phyloP scores from a whole-genome alignment of 2,797 vertebrate species.

The Valencia hispanica region DNA sequence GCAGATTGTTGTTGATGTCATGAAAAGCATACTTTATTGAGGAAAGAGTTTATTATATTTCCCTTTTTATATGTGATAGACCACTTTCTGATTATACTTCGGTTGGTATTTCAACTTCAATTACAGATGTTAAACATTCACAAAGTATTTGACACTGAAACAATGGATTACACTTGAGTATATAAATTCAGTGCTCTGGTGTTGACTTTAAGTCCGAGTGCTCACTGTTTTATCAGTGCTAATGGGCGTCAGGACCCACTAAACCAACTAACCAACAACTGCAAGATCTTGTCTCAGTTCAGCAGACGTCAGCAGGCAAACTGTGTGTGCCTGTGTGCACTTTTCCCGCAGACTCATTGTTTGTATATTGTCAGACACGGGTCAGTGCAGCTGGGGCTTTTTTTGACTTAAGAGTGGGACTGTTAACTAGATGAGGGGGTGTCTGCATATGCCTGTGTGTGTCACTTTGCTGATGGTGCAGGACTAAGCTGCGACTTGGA shows the following conservation, averaged over 20 bases:
- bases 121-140: conserved; percentile 21
- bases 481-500: conserved; percentile 32
- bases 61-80: conserved; percentile 6
- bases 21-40: conserved; percentile 30
- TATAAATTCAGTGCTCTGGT: conserved; percentile 38
- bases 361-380: conserved; percentile 74
- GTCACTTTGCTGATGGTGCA: conserved; percentile 16
- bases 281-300: conserved; percentile 61
- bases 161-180: conserved; percentile 5
- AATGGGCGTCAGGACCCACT: conserved; percentile 74
- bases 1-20: conserved; percentile 33
- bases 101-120: conserved; percentile 17
- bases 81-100: conserved; percentile 31
- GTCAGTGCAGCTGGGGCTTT: conserved; percentile 77
- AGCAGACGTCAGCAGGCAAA: conserved; percentile 45
- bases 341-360: conserved; percentile 64
- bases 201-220: conserved; percentile 44
- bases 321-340: conserved; percentile 33
- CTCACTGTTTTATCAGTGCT: conserved; percentile 53
- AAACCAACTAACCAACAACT: conserved; percentile 73
- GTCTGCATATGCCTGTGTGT: conserved; percentile 29
- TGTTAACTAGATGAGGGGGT: conserved; percentile 48
- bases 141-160: neutral
- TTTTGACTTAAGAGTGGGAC: conserved; percentile 58
- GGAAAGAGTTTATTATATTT: neutral